phyloP scores from a whole-genome alignment of 1,140 invertebrate genomes.

The Mizuhopecten yessoensis region DNA sequence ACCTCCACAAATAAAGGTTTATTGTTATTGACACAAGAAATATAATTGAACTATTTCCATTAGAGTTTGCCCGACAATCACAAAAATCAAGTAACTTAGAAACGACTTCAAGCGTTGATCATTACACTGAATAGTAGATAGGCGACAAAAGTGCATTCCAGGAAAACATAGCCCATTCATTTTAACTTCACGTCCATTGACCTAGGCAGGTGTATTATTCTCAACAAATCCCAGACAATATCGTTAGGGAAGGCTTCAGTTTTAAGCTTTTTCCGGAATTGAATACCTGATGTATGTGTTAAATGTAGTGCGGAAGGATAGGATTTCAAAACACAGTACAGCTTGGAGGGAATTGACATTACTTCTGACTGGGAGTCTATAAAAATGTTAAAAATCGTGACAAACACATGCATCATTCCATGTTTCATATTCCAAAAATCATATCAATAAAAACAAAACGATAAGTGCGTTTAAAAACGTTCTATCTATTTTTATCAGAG shows the following conservation, averaged over 20 bases:
- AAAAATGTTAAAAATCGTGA: not conserved
- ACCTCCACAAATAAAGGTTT: too few species aligned
- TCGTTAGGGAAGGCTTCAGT: not conserved
- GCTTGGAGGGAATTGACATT: not conserved
- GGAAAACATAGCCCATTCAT: not conserved
- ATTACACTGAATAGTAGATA: too few species aligned
- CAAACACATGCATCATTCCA: not conserved
- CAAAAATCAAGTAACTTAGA: too few species aligned
- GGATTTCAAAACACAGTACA: not conserved
- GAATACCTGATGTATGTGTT: not conserved
- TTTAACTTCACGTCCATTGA: not conserved
- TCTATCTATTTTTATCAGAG: not conserved
- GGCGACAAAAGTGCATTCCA: not conserved
- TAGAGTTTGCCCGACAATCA: too few species aligned
- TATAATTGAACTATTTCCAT: too few species aligned
- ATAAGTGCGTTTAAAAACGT: not conserved
- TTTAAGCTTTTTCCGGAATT: not conserved
- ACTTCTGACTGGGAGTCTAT: not conserved
- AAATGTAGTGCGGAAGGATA: not conserved
- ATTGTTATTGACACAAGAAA: too few species aligned
- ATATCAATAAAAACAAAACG: not conserved
- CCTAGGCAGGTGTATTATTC: not conserved
- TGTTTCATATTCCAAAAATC: not conserved
- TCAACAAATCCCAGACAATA: not conserved
- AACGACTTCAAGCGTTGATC: too few species aligned